Conservation (phyloP, 2,113 vertebrate species). For the Panthera tigris region DNA sequence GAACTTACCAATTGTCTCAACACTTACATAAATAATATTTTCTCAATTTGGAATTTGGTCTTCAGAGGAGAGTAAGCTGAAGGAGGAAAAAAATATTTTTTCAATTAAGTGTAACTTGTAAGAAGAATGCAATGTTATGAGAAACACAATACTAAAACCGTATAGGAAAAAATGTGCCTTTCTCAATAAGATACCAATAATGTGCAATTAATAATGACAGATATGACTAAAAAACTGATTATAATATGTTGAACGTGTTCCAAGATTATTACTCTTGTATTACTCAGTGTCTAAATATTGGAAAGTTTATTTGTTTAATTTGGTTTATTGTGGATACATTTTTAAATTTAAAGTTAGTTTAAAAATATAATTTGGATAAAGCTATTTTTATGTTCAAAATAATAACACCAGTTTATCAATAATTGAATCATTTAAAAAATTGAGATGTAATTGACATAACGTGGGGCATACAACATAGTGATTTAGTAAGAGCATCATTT, state of each 20-base stretch:
- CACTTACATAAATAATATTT: background rate
- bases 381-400: background rate
- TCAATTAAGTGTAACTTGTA: background rate
- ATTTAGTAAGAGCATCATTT: background rate
- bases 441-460: background rate
- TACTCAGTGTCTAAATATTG: background rate
- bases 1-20: background rate
- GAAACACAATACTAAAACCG: background rate
- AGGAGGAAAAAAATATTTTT: background rate
- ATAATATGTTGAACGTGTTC: background rate
- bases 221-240: background rate
- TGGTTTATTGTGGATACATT: background rate
- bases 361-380: background rate
- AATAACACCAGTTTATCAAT: background rate
- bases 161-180: background rate
- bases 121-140: background rate
- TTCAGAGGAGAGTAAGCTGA: background rate
- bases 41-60: background rate
- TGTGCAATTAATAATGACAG: background rate
- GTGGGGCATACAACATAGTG: background rate
- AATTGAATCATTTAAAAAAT: background rate
- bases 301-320: background rate
- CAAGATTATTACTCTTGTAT: background rate
- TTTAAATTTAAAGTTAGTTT: background rate
- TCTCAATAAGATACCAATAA: background rate